Evolutionary conservation across 2,888 invertebrate genomes (phyloP).

Genomic region (Lasius platythorax): DNA sequence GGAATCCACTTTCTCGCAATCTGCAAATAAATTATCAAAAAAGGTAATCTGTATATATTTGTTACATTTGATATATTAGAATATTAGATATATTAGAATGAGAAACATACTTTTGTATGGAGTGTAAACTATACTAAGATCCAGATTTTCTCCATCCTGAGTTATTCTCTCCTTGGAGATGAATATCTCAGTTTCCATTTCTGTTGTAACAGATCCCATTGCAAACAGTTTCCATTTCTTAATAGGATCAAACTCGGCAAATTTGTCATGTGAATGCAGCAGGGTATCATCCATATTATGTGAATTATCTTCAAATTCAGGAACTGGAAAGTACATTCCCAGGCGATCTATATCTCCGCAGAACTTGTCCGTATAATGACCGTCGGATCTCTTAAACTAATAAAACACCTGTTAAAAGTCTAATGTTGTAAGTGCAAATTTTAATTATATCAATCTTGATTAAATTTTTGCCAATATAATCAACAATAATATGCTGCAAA

Average conservation of each 20-base stretch:
- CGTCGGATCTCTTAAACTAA: constrained; percentile 81
- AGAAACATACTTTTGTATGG: constrained; percentile 84
- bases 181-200: constrained; percentile 84
- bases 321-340: constrained; percentile 57
- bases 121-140: constrained; percentile 86
- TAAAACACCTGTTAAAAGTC: neutral
- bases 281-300: neutral
- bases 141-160: constrained; percentile 78
- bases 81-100: constrained; percentile 9
- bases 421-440: neutral
- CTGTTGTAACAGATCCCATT: constrained; percentile 80
- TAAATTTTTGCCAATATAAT: neutral
- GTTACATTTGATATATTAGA: neutral
- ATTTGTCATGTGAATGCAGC: constrained; percentile 1
- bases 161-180: constrained; percentile 82
- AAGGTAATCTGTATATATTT: neutral
- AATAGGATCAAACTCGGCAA: constrained; percentile 63
- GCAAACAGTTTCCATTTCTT: neutral
- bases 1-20: constrained; percentile 73
- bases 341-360: constrained; percentile 83
- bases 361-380: constrained; percentile 77
- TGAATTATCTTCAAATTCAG: constrained; percentile 51
- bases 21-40: constrained; percentile 65
- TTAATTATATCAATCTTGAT: neutral
- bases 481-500: neutral